Base-by-base conservation (phyloP, 2,113 vertebrate genomes). In the Pungitius pungitius region DNA sequence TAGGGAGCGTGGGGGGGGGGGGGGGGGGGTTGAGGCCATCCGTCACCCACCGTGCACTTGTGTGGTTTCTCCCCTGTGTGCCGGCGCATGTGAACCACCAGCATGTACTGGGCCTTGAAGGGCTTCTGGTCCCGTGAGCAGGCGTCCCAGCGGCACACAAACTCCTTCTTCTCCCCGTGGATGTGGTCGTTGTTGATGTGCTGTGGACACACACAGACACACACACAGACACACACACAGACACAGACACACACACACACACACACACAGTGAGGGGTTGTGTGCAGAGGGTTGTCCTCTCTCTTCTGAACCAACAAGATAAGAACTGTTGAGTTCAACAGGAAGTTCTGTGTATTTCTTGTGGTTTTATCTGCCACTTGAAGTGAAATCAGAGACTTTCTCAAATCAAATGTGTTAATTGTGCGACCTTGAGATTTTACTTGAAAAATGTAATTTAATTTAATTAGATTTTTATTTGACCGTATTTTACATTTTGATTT, bases 131-230 rank as follows among this genome's bases (percentile, higher is more conserved):
- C 98, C 66, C 98, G 89, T 0, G 96, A 97, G 89, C 98, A 99
- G 72, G 96, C 95, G 64, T 96, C 95, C 98, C 97, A 99, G 85
- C 96, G 97, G 86, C 98, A 99, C 67, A 99, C 97, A 1, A 99
- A 99, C 92, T 99, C 98, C 91, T 99, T 99, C 95, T 96, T 98
- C 88, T 99, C 98, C 52, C 98, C 98, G 0, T 99, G 98, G 92
- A 99, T 99, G 93, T 99, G 98, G 71, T 99, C 97, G 0, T 97
- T 99, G 92, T 99, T 99, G 92, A 99, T 99, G 90, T 99, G 98
- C 98, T 99, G 88, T 27, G 64, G 80, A 68, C 49, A 57, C 47
- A 74, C 30, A 69, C 18, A n/a, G n/a, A 71, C 17, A 78, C 27
- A 42, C 40, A 42, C 49, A 60, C 57, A 62, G 39, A 52, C 20